Evolutionary conservation across 2,797 vertebrate genomes (phyloP), one percentile per base, ranked within the genome.

Genomic region (Pantherophis alleghaniensis): DNA sequence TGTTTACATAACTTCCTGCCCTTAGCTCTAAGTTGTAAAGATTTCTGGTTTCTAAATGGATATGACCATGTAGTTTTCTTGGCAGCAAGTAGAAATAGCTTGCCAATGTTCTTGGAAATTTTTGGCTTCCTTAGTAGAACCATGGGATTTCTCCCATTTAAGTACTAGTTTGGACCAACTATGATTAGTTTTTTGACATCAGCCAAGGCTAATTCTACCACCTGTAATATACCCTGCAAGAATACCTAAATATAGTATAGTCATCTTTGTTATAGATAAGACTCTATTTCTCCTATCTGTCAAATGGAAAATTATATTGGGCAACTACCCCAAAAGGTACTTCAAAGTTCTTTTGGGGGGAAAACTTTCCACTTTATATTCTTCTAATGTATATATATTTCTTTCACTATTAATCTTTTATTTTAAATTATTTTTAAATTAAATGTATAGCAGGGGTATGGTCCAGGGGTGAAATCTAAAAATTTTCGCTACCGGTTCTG

Each of bases 281-380:
- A 16, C 5, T 32, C 9, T 1, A 5, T 56, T 92, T 57, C 20
- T 59, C 22, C 16, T 47, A 26, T 79, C 5, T 89, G 32, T 88
- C 47, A 2, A 20, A 26, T 26, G 14, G 10, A 74, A 16, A 51
- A 22, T 4, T 32, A 1, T 60, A 42, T 56, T 51, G 18, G 55
- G 37, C 18, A 59, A 66, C 26, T 88, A n/a, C 3, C 63, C 1
- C 11, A n/a, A 16, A 20, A 14, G 22, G 12, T 5, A 59, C 7
- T 16, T 14, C 24, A 94, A 42, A 90, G 28, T 94, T 94, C 2
- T 90, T 95, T 83, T 37, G 4, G 1, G 91, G 47, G 60, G 56
- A 3, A 3, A 91, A 93, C 92, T 89, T 95, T 79, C 2, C 22
- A 83, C 56, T 89, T 24, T n/a, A n/a, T 74, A 74, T 74, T 74